Base-by-base conservation (phyloP, 1,140 invertebrate species). In the Medauroidea extradentata region DNA sequence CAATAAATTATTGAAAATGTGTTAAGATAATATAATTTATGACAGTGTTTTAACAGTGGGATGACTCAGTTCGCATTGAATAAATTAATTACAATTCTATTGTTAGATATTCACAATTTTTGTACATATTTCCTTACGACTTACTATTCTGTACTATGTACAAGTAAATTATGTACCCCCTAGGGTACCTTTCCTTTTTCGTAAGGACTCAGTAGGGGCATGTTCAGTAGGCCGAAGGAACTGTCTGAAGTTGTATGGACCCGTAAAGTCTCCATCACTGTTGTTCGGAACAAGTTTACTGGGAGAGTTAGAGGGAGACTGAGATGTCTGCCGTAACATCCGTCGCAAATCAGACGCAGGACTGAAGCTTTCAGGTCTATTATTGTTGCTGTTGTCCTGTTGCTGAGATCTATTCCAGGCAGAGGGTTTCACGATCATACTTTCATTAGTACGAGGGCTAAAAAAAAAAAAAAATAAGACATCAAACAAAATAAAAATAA, bases 201-300 rank as follows among this genome's bases (percentile, higher is more conserved):
- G 75, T 14, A 89, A 70, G 24, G 86, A 88, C 64, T 87, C 85
- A 0, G 86, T 88, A 0, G 86, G 86, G 5, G 85, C 81, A 61
- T 81, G 79, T 53, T 84, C 77, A 1, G 86, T 87, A 11, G 84
- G 85, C 53, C 85, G 74, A 7, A 89, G 67, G 7, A 89, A 67
- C 65, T 86, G 83, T 46, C 86, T 76, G 66, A 89, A 90, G 65
- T 88, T 83, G 66, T 85, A 88, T 0, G 85, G 85, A 1, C 85
- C 85, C 18, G 79, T 78, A 3, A 78, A 78, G 44, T 85, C 82
- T 34, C 83, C 79, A 8, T 77, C 71, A 34, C 81, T 78, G 29
- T 11, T 11, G 29, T 4, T 21, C 70, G 67, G 14, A 71, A 34
- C 29, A 11, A 4, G 29, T 11, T 34, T 34, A 11, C 5, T 34